phyloP scores from a whole-genome alignment of 37 sponge, comb jelly and placozoan genomes.

The Beroe ovata region DNA sequence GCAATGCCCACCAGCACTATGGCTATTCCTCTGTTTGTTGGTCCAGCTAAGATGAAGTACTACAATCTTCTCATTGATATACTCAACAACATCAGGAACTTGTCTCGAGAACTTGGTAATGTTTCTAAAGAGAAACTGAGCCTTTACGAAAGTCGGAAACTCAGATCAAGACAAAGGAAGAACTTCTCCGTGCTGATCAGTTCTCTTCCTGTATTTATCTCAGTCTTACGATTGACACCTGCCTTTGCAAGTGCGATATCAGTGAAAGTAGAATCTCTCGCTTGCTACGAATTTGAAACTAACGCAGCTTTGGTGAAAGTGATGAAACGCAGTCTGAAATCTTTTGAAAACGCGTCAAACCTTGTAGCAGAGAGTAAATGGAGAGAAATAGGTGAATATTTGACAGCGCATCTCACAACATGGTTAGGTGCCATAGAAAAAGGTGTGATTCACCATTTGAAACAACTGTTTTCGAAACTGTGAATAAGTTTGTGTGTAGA shows the following conservation, averaged over 20 bases:
- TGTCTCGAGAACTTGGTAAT: background rate
- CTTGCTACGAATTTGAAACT: background rate
- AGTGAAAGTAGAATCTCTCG: background rate
- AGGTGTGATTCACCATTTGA: too few species aligned
- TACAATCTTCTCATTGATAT: background rate
- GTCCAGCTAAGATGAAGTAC: conserved; percentile 11
- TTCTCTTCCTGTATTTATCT: background rate
- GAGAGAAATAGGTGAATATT: background rate
- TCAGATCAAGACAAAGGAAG: conserved; percentile 50
- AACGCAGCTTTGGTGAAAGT: conserved; percentile 7
- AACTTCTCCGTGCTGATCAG: background rate
- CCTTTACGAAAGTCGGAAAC: conserved; percentile 6
- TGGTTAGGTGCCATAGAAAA: too few species aligned
- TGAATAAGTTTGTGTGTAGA: too few species aligned
- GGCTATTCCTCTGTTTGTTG: background rate
- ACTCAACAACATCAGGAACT: background rate
- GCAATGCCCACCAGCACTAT: background rate
- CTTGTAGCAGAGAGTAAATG: background rate
- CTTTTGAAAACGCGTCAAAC: background rate
- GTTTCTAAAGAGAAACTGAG: background rate
- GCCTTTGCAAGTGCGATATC: background rate
- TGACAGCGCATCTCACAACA: background rate
- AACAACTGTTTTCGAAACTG: too few species aligned
- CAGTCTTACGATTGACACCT: background rate
- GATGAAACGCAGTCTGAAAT: conserved; percentile 4